Conservation (phyloP, 1,140 invertebrate species). For the Arctopsyche grandis region DNA sequence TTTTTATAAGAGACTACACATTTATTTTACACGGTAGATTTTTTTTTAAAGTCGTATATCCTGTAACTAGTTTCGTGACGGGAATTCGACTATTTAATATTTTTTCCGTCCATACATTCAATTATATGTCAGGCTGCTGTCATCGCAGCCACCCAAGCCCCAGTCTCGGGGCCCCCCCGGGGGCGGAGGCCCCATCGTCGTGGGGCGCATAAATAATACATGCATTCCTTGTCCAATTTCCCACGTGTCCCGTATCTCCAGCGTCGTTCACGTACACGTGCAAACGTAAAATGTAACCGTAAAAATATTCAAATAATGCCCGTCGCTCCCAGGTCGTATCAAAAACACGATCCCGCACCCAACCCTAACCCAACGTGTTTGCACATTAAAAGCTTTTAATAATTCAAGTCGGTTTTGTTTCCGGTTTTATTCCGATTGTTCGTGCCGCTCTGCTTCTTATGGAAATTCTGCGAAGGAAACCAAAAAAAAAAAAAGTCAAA, state of each 20-base stretch:
- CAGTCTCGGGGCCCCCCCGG: neutral
- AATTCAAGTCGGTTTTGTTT: slow-evolving; percentile 35
- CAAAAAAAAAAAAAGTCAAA: neutral
- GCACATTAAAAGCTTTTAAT: slow-evolving; percentile 50
- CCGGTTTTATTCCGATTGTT: neutral
- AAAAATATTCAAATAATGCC: slow-evolving; percentile 34
- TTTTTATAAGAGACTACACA: too few relatives aligned
- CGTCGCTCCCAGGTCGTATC: slow-evolving; percentile 6
- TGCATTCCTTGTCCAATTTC: slow-evolving; percentile 39
- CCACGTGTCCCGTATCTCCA: slow-evolving; percentile 17
- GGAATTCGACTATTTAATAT: slow-evolving; percentile 7
- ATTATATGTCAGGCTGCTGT: slow-evolving; percentile 24
- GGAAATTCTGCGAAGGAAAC: neutral
- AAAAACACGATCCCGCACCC: slow-evolving; percentile 3
- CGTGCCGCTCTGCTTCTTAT: neutral
- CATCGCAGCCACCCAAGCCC: slow-evolving; percentile 17
- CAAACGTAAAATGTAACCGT: slow-evolving; percentile 30
- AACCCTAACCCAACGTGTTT: slow-evolving; percentile 23
- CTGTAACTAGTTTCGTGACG: neutral
- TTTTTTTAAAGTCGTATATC: neutral
- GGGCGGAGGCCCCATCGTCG: neutral
- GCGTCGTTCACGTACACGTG: slow-evolving; percentile 6
- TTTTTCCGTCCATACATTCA: slow-evolving; percentile 30
- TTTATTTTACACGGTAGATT: neutral
- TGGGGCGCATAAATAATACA: slow-evolving; percentile 32